Conservation (phyloP, 2,888 invertebrate genomes). For the Erannis defoliaria region DNA sequence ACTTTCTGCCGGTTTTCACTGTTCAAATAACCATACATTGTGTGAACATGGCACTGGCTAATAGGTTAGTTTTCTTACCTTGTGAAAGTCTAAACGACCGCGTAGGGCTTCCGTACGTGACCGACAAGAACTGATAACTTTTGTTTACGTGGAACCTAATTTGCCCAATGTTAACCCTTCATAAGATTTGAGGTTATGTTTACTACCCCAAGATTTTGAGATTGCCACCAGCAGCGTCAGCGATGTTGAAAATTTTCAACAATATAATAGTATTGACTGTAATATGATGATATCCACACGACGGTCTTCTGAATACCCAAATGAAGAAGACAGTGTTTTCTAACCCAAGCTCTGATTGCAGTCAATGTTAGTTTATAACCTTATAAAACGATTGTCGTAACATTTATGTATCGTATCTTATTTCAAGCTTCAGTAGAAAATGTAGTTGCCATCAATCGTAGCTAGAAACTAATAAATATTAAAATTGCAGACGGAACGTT, state of each 20-base stretch:
- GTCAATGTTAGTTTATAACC: constrained; percentile 30
- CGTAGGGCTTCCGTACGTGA: neutral
- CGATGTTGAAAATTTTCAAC: too few species aligned
- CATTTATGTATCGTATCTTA: neutral
- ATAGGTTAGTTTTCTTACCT: constrained; percentile 17
- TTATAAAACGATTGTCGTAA: neutral
- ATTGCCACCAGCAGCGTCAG: neutral
- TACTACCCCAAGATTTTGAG: neutral
- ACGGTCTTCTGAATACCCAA: constrained; percentile 85
- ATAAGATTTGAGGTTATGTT: constrained; percentile 18
- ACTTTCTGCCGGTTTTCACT: constrained; percentile 7
- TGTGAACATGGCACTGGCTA: neutral
- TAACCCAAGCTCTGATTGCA: constrained; percentile 79
- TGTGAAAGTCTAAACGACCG: neutral
- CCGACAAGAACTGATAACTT: neutral
- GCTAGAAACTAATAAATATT: constrained; percentile 51
- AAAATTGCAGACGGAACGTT: constrained; percentile 95
- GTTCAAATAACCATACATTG: neutral
- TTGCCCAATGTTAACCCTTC: neutral
- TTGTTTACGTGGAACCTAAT: neutral
- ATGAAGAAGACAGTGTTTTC: constrained; percentile 78
- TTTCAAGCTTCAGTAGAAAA: constrained; percentile 36
- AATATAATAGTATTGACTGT: constrained; percentile 25
- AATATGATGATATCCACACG: constrained; percentile 86
- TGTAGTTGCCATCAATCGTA: constrained; percentile 37